Base-by-base conservation (phyloP, 2,888 invertebrate genomes). In the Apotomis betuletana region DNA sequence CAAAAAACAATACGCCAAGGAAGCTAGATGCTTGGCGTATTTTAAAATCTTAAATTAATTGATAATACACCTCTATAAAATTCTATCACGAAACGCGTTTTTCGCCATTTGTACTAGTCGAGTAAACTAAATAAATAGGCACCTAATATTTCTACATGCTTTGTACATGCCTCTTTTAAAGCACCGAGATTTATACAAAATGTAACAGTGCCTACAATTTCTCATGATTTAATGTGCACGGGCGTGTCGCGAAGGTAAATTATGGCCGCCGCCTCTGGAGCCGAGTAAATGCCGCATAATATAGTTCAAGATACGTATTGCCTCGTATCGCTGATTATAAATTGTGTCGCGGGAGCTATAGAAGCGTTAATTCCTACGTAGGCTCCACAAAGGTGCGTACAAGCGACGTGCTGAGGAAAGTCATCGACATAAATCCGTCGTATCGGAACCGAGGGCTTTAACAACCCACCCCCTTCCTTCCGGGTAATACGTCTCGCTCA, bases 341-440 rank as follows among this genome's bases (percentile, higher is more conserved):
- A 67, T 61, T 60, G 67, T 63, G 70, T 69, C 67, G 59, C 9
- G 41, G 54, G 38, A 54, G 27, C 27, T 27, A 27, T 27, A 27
- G 62, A 46, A 15, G 51, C 59, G 55, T 74, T 75, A 75, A 75
- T 76, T 75, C 75, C 74, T 61, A 55, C 58, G 64, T 74, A 70
- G 54, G 73, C 71, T 55, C 72, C 71, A 77, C 73, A 77, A 71
- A 73, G 70, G 70, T 63, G 74, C 70, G 74, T 79, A 80, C 77
- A 79, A 75, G 79, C 75, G 75, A 81, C 80, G 80, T 82, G 81
- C 80, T 76, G 75, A 79, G 80, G 76, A 82, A 81, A 84, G 81
- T 80, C 82, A 82, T 82, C 75, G 80, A 73, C 79, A 82, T 83
- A 82, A 86, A 87, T 85, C 80, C 81, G 81, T 83, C 79, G 78